Evolutionary conservation across 2,888 invertebrate species (phyloP).

Genomic region (Agrilus cyanescens): DNA sequence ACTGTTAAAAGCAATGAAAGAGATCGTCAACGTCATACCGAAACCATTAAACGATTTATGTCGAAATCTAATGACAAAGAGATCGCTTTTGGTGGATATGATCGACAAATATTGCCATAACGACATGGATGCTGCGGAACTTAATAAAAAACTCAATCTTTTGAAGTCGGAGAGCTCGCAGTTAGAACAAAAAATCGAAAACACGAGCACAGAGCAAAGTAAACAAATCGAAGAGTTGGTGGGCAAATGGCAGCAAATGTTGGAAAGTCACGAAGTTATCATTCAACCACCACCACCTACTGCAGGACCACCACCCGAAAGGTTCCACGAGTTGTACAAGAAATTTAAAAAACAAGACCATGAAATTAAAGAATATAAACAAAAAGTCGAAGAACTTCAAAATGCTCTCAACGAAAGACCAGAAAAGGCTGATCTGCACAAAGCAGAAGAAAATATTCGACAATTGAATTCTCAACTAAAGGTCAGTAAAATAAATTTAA

Average conservation of each 20-base stretch:
- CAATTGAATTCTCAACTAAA: no score
- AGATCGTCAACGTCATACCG: slow-evolving; percentile 27
- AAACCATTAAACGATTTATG: slow-evolving; percentile 26
- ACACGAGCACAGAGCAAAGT: slow-evolving; percentile 20
- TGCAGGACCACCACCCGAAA: background rate
- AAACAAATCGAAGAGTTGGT: slow-evolving; percentile 6
- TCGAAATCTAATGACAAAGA: slow-evolving; percentile 24
- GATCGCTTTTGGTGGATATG: slow-evolving; percentile 24
- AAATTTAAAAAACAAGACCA: slow-evolving; percentile 18
- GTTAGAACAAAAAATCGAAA: slow-evolving; percentile 24
- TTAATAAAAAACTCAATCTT: slow-evolving; percentile 21
- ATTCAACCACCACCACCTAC: no score
- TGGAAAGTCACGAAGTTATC: slow-evolving; percentile 2
- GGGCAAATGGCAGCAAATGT: slow-evolving; percentile 7
- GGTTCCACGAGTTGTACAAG: slow-evolving; percentile 19
- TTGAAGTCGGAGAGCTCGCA: slow-evolving; percentile 21
- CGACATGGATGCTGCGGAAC: slow-evolving; percentile 19
- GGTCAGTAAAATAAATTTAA: no score
- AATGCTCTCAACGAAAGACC: slow-evolving; percentile 24
- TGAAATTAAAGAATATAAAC: slow-evolving; percentile 14
- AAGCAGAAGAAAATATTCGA: slow-evolving; percentile 11
- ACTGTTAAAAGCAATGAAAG: slow-evolving; percentile 23
- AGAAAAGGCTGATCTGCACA: slow-evolving; percentile 7
- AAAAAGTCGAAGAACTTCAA: slow-evolving; percentile 18
- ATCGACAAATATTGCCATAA: slow-evolving; percentile 23